Conservation (phyloP, 2,113 vertebrate genomes). For the Leucopsar rothschildi region DNA sequence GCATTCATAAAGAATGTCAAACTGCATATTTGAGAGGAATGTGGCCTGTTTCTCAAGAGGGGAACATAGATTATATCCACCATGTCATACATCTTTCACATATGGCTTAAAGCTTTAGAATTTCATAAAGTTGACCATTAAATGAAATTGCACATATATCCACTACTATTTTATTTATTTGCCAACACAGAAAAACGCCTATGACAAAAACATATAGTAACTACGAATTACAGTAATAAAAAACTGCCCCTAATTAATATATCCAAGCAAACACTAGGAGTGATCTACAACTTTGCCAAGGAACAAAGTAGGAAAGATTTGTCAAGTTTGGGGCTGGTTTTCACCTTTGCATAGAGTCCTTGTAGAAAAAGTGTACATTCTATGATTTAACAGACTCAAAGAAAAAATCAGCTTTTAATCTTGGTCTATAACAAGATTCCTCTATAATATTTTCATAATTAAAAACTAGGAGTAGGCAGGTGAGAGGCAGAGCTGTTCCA, state of each 20-base stretch:
- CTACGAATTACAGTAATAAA: neutral
- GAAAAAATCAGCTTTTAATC: constrained; percentile 3
- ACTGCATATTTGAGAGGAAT: neutral
- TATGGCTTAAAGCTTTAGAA: neutral
- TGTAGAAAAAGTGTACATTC: neutral
- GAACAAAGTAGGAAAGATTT: neutral
- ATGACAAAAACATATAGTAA: neutral
- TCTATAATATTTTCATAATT: constrained; percentile 44
- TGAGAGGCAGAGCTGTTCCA: constrained; percentile 33
- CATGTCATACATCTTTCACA: neutral
- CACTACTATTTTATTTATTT: neutral
- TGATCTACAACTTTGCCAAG: neutral
- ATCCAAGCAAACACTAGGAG: neutral
- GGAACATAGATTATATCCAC: neutral
- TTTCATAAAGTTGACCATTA: neutral
- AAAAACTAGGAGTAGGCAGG: constrained; percentile 29
- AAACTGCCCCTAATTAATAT: neutral
- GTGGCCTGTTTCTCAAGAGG: neutral
- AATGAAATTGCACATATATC: neutral
- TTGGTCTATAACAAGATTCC: neutral
- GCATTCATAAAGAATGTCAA: neutral
- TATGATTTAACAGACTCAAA: neutral
- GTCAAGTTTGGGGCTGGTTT: neutral
- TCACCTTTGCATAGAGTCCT: neutral
- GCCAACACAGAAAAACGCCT: neutral